Evolutionary conservation across 2,797 vertebrate genomes (phyloP).

Genomic region (Neosilurus hyrtlii): DNA sequence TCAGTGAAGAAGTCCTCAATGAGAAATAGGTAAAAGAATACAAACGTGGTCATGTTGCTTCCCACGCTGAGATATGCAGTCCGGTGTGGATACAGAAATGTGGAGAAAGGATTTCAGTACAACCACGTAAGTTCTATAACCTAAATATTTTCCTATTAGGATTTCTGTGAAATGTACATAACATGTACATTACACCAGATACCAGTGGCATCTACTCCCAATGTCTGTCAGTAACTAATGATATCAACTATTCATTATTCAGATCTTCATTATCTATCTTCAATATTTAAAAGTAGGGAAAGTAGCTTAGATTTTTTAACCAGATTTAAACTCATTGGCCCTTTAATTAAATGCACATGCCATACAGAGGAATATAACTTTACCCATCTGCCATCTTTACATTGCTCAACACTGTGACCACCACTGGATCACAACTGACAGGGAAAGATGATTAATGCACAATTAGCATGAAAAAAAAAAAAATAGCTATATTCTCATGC

Average conservation of each 20-base stretch:
- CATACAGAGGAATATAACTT: neutral
- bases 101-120: slow-evolving; percentile 56
- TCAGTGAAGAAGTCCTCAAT: slow-evolving; percentile 37
- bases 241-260: neutral
- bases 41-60: slow-evolving; percentile 61
- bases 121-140: slow-evolving; percentile 59
- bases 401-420: too few species aligned
- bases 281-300: too few species aligned
- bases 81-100: slow-evolving; percentile 61
- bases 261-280: too few species aligned
- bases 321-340: neutral
- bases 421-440: neutral
- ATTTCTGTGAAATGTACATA: neutral
- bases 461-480: neutral
- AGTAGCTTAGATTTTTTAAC: neutral
- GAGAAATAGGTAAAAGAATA: neutral
- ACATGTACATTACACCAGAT: too few species aligned
- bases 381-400: neutral
- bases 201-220: neutral
- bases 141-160: too few species aligned
- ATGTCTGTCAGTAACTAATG: too few species aligned
- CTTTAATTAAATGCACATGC: neutral
- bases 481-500: neutral
- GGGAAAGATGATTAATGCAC: neutral
- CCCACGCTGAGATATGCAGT: slow-evolving; percentile 59